Evolutionary conservation across 2,113 vertebrate genomes (phyloP), one percentile per base, ranked within the genome.

Genomic region (Natator depressus): DNA sequence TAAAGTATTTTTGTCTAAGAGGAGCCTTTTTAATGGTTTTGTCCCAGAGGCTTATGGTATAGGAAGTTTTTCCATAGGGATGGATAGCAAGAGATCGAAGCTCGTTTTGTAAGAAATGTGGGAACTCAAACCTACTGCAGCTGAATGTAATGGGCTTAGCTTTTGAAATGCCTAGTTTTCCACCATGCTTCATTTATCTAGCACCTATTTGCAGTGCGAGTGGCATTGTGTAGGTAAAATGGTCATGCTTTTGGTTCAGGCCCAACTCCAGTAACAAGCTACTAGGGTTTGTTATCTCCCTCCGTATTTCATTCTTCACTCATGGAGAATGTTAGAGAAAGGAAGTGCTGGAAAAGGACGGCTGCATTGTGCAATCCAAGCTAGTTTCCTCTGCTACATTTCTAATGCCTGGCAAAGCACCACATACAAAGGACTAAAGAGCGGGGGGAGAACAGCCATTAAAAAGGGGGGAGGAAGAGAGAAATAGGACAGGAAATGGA

Each of bases 101-200:
- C 65, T 90, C 91, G 85, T 92, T 93, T 87, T 85, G 94, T 95
- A 80, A 90, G 94, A 97, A 96, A 96, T 55, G 55, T 0, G 25
- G 87, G 91, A 95, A 50, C 27, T 78, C 49, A 72, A 49, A 94
- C 85, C 95, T 38, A 29, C 10, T 24, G n/a, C 69, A 59, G 3
- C 42, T 82, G 31, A 54, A 17, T 19, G 31, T 0, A 0, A 47
- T 46, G 49, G 29, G 57, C 35, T 2, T 42, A 80, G 83, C 7
- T 79, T 47, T 84, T 38, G 12, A 83, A 89, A 82, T 12, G 42
- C 47, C 50, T 51, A 14, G 49, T 82, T 84, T 42, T 35, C 85
- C 53, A 53, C 19, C 57, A 92, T 13, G 46, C 35, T 57, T 88
- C 19, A 35, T 2, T 14, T 55, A 57, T 24, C 65, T 0, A 90